Evolutionary conservation across 2,797 vertebrate genomes (phyloP).

Genomic region (Sylvia borin): DNA sequence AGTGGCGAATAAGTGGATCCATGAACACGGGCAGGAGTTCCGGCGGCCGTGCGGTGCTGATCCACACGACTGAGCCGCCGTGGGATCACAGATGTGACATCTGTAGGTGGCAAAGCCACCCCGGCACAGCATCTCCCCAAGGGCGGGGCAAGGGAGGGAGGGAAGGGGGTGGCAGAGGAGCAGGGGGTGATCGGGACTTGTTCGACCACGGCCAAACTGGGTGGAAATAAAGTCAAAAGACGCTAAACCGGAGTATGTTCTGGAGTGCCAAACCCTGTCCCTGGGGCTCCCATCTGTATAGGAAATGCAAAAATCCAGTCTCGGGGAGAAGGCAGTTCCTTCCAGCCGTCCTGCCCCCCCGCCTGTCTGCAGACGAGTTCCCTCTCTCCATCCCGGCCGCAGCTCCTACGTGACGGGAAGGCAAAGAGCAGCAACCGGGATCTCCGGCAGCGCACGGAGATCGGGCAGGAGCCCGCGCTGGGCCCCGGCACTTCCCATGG

Average conservation of each 20-base stretch:
- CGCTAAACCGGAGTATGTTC: background rate
- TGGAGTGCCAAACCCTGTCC: background rate
- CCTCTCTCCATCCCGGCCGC: background rate
- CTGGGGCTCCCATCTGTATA: background rate
- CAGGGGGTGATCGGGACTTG: accelerated
- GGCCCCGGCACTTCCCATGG: accelerated
- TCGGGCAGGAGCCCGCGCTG: accelerated
- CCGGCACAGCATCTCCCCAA: accelerated
- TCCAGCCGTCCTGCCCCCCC: background rate
- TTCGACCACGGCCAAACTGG: accelerated
- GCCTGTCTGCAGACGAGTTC: background rate
- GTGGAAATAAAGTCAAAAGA: constrained; percentile 26
- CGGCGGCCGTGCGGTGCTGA: constrained; percentile 82
- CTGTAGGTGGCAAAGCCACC: background rate
- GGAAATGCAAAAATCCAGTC: background rate
- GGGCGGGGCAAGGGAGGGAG: background rate
- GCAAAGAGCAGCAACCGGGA: background rate
- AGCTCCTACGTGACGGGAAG: background rate
- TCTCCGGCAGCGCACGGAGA: background rate
- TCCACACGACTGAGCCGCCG: constrained; percentile 78
- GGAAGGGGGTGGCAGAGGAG: accelerated
- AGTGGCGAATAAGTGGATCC: constrained; percentile 98
- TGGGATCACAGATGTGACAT: background rate
- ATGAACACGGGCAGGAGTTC: constrained; percentile 93
- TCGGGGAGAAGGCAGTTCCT: background rate